A percentile compares a stretch with the other conserved stretches of the same genome.
Conservation (phyloP, 2,888 invertebrate genomes). For the Dilophus febrilis region DNA sequence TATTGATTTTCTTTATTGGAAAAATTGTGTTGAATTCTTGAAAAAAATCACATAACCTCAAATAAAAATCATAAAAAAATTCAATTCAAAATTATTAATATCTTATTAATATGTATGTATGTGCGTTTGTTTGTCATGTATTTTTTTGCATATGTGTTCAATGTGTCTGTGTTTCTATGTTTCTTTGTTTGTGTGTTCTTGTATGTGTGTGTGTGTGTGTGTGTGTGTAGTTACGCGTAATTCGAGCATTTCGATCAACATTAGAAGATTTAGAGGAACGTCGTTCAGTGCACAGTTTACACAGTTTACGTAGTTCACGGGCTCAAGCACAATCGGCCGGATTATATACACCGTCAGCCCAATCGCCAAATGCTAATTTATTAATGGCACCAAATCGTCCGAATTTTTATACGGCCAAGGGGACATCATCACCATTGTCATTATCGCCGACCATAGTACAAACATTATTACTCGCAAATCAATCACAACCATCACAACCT, state of each 20-base stretch:
- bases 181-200: too few relatives aligned
- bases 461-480: slow-evolving; percentile 12
- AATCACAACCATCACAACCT: slow-evolving; percentile 4
- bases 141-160: too few relatives aligned
- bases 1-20: too few relatives aligned
- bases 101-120: too few relatives aligned
- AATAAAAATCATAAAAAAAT: too few relatives aligned
- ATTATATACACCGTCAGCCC: slow-evolving; percentile 17
- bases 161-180: too few relatives aligned
- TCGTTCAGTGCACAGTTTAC: slow-evolving; percentile 94
- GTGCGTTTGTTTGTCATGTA: too few relatives aligned
- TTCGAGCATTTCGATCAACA: slow-evolving; percentile 98
- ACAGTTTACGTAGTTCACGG: slow-evolving; percentile 74
- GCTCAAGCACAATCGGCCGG: slow-evolving; percentile 18
- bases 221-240: slow-evolving; percentile 78
- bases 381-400: slow-evolving; percentile 18
- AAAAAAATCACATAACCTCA: too few relatives aligned
- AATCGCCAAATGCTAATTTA: slow-evolving; percentile 22
- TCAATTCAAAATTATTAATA: too few relatives aligned
- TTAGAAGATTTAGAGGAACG: slow-evolving; percentile 99
- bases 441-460: slow-evolving; percentile 1
- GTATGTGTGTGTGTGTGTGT: too few relatives aligned
- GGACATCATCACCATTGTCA: slow-evolving; percentile 10
- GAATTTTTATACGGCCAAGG: slow-evolving; percentile 11
- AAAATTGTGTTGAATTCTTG: too few relatives aligned